These are phyloP conservation scores for Prinia subflava DNA, from an alignment of 2,113 vertebrate genomes.

Conservation along the genomic window DNA sequence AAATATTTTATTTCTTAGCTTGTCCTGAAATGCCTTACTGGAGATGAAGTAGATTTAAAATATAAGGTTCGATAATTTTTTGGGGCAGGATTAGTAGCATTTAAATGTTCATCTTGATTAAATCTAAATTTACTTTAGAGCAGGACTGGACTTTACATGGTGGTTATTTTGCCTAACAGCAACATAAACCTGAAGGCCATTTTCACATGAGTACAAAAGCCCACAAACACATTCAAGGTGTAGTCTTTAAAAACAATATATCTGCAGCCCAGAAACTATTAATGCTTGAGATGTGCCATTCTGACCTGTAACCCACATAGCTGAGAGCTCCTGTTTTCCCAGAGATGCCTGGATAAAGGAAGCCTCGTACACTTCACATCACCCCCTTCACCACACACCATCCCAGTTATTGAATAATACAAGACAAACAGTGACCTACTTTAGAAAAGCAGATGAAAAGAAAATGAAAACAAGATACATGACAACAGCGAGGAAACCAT, in stretches of 20 bases:
- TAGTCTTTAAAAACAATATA: neutral
- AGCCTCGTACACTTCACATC: constrained; percentile 66
- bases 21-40: neutral
- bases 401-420: constrained; percentile 89
- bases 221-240: neutral
- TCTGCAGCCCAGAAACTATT: neutral
- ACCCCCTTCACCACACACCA: constrained; percentile 66
- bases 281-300: neutral
- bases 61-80: neutral
- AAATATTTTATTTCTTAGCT: neutral
- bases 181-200: neutral
- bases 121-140: neutral
- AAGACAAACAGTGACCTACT: constrained; percentile 98
- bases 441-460: constrained; percentile 81
- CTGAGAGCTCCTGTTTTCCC: constrained; percentile 16
- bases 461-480: constrained; percentile 81
- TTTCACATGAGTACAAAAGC: neutral
- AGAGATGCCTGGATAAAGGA: constrained; percentile 52
- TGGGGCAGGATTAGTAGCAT: neutral
- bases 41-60: neutral
- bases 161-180: neutral
- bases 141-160: neutral
- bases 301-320: constrained; percentile 25
- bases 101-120: neutral
- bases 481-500: constrained; percentile 73